Evolutionary conservation across 2,888 invertebrate species (phyloP).

Genomic region (Dione juno): DNA sequence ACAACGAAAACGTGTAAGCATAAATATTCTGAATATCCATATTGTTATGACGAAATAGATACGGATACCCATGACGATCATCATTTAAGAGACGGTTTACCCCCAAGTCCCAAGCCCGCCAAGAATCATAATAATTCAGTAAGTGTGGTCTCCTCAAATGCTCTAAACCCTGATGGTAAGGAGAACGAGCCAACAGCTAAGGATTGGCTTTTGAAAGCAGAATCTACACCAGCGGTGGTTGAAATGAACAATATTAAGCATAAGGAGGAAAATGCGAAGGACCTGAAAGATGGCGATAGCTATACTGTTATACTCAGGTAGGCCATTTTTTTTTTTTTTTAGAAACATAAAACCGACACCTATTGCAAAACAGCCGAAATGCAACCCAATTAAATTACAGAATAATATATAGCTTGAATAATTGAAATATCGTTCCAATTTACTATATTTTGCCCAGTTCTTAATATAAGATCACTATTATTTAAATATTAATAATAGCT

Average conservation of each 20-base stretch:
- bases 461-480: too few species aligned
- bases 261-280: constrained; percentile 73
- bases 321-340: constrained; percentile 41
- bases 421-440: too few species aligned
- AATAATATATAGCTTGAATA: too few species aligned
- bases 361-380: too few species aligned
- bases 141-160: constrained; percentile 78
- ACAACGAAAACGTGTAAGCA: constrained; percentile 91
- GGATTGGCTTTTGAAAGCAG: constrained; percentile 73
- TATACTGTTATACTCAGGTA: constrained; percentile 90
- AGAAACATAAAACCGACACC: too few species aligned
- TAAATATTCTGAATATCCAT: constrained; percentile 94
- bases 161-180: constrained; percentile 67
- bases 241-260: constrained; percentile 80
- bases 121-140: constrained; percentile 78
- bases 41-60: constrained; percentile 93
- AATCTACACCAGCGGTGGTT: constrained; percentile 65
- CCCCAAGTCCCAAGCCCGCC: constrained; percentile 70
- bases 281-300: constrained; percentile 85
- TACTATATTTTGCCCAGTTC: too few species aligned
- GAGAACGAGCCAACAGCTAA: constrained; percentile 72
- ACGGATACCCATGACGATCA: constrained; percentile 87
- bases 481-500: too few species aligned
- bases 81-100: constrained; percentile 77
- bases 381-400: too few species aligned